phyloP scores from a whole-genome alignment of 1,140 invertebrate species.

The Drosophila ogumai region DNA sequence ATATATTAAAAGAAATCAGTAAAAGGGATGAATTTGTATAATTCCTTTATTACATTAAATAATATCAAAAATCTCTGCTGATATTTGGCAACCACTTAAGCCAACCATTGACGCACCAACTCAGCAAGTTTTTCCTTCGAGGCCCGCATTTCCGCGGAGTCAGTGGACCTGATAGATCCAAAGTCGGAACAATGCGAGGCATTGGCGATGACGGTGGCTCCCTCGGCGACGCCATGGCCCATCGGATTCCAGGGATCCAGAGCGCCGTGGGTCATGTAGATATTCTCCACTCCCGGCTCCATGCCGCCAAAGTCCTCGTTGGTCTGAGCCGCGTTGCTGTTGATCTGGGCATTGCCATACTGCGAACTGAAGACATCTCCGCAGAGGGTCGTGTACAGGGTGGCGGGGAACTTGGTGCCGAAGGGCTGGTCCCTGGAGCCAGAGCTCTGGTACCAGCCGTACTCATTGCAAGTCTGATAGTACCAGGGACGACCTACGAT shows the following conservation, averaged over 20 bases:
- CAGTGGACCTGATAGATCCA: constrained; percentile 85
- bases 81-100: constrained; percentile 32
- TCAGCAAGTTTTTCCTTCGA: constrained; percentile 87
- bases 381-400: constrained; percentile 89
- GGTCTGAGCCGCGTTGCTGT: constrained; percentile 86
- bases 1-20: not conserved
- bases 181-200: constrained; percentile 91
- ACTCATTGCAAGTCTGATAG: constrained; percentile 94
- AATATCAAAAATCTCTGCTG: constrained; percentile 8
- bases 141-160: constrained; percentile 87
- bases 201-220: constrained; percentile 85
- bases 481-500: constrained; percentile 88
- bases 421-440: constrained; percentile 88
- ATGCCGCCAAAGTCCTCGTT: constrained; percentile 88
- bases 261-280: constrained; percentile 87
- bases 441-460: constrained; percentile 92
- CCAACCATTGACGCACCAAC: constrained; percentile 87
- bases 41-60: constrained; percentile 21
- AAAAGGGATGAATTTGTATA: not conserved
- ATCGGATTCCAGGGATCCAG: constrained; percentile 89
- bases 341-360: constrained; percentile 85
- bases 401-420: constrained; percentile 87
- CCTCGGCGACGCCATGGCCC: constrained; percentile 86
- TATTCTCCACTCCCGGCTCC: constrained; percentile 86
- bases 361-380: constrained; percentile 88